Base-by-base conservation (phyloP, 2,113 vertebrate genomes). In the Gila orcuttii region DNA sequence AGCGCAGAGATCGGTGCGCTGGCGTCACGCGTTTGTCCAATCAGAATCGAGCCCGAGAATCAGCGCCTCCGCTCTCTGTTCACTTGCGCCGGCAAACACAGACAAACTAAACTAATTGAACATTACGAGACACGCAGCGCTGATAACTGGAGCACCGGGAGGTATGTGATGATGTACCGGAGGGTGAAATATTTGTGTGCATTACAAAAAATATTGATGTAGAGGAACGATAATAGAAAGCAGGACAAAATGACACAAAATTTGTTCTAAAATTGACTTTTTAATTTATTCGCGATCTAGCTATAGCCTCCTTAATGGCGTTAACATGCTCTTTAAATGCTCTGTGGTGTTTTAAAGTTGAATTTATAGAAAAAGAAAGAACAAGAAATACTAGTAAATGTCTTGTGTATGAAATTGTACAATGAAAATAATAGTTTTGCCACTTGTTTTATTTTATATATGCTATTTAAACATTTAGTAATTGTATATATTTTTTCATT, bases 11-110 rank as follows among this genome's bases (percentile, higher is more conserved):
- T 90, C 89, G 90, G 85, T 74, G 89, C 81, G 94, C 89, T 93
- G 94, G 95, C 95, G 88, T 95, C 93, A 93, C 87, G 73, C 31
- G 36, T 57, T 36, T 64, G 60, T 86, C 95, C 95, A 95, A 95
- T 95, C 91, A 91, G 88, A 79, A 59, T 42, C 84, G 42, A 76
- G 90, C 89, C 87, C 83, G 62, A 85, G 81, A 86, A 83, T 71
- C 84, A 85, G 91, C 87, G 89, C 90, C 86, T 91, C 87, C 73
- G 85, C 84, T 76, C 62, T 60, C 78, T 90, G 71, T 74, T 71
- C 81, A 77, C 89, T 89, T 79, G 55, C 87, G 69, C 69, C 87
- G 69, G 88, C 87, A 86, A 90, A 89, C 84, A 86, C 89, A 90
- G 90, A 89, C 79, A 79, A 88, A 89, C 84, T 85, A 87, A 81